Conservation (phyloP, 2,888 invertebrate genomes). For the Mythimna loreyi region DNA sequence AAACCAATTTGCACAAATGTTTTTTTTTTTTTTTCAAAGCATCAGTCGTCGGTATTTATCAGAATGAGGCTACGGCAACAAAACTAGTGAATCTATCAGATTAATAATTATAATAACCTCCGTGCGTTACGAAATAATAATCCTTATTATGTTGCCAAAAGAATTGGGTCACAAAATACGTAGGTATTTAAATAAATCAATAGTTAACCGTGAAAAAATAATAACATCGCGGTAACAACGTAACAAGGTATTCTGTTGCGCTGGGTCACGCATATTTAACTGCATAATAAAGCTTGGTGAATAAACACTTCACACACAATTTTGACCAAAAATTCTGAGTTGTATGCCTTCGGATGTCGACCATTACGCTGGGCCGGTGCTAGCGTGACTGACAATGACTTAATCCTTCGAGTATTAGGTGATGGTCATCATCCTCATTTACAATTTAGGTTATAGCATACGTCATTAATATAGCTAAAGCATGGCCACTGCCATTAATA, state of each 20-base stretch:
- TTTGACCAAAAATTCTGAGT: slow-evolving; percentile 40
- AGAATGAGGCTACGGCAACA: slow-evolving; percentile 39
- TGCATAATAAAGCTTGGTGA: slow-evolving; percentile 23
- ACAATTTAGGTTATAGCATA: slow-evolving; percentile 55
- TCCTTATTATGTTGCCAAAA: slow-evolving; percentile 14
- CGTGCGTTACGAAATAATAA: slow-evolving; percentile 28
- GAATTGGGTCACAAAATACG: slow-evolving; percentile 31
- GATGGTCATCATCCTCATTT: slow-evolving; percentile 65
- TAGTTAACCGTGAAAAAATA: slow-evolving; percentile 38
- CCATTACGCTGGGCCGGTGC: slow-evolving; percentile 49
- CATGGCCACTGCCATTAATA: slow-evolving; percentile 12
- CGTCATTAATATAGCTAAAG: slow-evolving; percentile 21
- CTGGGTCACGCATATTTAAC: slow-evolving; percentile 27
- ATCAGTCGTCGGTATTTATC: slow-evolving; percentile 8
- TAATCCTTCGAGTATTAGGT: slow-evolving; percentile 65
- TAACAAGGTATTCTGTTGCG: slow-evolving; percentile 21
- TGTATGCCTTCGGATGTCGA: slow-evolving; percentile 61
- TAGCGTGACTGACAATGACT: slow-evolving; percentile 62
- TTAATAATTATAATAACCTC: not conserved
- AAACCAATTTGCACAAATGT: slow-evolving; percentile 41
- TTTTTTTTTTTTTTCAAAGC: slow-evolving; percentile 38
- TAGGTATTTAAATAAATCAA: slow-evolving; percentile 29
- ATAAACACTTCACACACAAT: slow-evolving; percentile 48
- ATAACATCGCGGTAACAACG: slow-evolving; percentile 21
- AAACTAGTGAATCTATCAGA: slow-evolving; percentile 5